phyloP scores from a whole-genome alignment of 2,888 invertebrate genomes.

The Aspidiotus destructor region DNA sequence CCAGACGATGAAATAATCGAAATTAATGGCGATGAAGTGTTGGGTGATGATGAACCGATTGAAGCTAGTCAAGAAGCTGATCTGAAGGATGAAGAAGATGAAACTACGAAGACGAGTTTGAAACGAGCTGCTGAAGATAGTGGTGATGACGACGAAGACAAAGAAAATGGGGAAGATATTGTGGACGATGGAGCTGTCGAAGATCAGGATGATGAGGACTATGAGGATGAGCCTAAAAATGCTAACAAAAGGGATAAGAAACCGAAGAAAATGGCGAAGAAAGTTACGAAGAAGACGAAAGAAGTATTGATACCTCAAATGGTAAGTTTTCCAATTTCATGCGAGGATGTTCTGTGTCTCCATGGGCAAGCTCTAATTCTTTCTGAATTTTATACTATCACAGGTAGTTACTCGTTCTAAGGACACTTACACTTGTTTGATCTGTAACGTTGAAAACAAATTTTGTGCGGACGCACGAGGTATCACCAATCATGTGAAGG shows the following conservation, averaged over 20 bases:
- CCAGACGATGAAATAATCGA: conserved; percentile 35
- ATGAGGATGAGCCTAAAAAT: conserved; percentile 35
- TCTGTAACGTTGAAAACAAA: conserved; percentile 44
- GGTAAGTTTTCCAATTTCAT: conserved; percentile 33
- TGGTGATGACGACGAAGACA: conserved; percentile 35
- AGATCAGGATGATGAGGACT: conserved; percentile 36
- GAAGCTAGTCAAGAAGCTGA: not conserved
- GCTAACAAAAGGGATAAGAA: conserved; percentile 37
- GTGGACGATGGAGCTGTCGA: conserved; percentile 38
- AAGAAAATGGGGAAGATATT: conserved; percentile 11
- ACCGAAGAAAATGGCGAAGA: conserved; percentile 20
- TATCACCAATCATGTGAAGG: conserved; percentile 54
- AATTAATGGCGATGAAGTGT: conserved; percentile 40
- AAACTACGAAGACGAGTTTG: conserved; percentile 39
- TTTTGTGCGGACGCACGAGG: conserved; percentile 49
- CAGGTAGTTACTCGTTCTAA: conserved; percentile 42
- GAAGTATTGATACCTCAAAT: conserved; percentile 38
- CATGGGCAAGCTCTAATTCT: too few relatives aligned
- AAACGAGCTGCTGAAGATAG: conserved; percentile 28
- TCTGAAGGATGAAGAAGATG: conserved; percentile 41
- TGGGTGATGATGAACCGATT: conserved; percentile 34
- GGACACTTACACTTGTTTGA: conserved; percentile 48
- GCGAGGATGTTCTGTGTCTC: too few relatives aligned
- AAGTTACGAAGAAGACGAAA: conserved; percentile 34
- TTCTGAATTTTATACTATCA: too few relatives aligned